Evolutionary conservation across 2,797 vertebrate species (phyloP).

Genomic region (Eutrigla gurnardus): DNA sequence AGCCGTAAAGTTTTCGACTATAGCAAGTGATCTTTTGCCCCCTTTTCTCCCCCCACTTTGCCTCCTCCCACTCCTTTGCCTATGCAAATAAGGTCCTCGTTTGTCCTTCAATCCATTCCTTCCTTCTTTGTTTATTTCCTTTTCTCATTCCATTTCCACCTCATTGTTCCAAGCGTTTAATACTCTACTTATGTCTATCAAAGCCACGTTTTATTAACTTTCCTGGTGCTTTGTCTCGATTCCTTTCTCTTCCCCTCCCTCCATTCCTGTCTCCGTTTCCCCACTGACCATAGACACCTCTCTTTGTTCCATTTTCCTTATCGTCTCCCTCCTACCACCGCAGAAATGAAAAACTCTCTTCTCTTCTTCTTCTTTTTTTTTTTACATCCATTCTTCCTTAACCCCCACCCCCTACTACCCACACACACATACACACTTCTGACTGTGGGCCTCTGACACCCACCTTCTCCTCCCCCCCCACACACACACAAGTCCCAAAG

Average conservation of each 20-base stretch:
- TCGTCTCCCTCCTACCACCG: constrained; percentile 36
- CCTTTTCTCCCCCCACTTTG: constrained; percentile 52
- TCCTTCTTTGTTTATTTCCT: constrained; percentile 25
- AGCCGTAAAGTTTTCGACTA: constrained; percentile 86
- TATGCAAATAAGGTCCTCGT: constrained; percentile 67
- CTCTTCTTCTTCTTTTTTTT: constrained; percentile 50
- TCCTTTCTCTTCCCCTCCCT: neutral
- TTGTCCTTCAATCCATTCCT: constrained; percentile 28
- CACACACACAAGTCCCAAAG: constrained; percentile 81
- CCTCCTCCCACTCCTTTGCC: constrained; percentile 54
- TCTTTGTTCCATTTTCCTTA: constrained; percentile 21
- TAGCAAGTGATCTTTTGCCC: constrained; percentile 73
- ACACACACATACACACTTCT: constrained; percentile 58
- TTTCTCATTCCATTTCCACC: constrained; percentile 8
- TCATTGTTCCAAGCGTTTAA: constrained; percentile 19
- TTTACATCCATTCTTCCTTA: constrained; percentile 34
- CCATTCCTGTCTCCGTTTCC: neutral
- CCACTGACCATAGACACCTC: constrained; percentile 16
- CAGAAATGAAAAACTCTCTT: constrained; percentile 56
- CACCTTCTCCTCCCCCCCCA: constrained; percentile 62
- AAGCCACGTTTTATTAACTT: constrained; percentile 2
- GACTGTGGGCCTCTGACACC: constrained; percentile 79
- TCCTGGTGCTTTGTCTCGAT: constrained; percentile 9
- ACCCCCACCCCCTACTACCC: constrained; percentile 35
- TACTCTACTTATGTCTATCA: constrained; percentile 8